Evolutionary conservation across 2,888 invertebrate species (phyloP).

Genomic region (Synergus itoensis): DNA sequence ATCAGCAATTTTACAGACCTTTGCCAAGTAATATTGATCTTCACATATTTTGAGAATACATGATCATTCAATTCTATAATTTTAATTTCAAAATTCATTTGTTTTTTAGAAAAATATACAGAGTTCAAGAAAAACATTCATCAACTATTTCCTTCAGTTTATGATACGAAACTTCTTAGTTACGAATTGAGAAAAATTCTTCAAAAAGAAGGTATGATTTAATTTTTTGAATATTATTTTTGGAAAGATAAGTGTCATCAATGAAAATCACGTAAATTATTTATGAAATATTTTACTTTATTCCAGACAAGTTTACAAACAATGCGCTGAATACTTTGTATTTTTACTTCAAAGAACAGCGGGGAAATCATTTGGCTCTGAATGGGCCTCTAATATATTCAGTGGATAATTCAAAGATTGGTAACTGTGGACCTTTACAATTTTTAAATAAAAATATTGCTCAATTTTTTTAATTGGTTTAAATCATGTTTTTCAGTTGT

Average conservation of each 20-base stretch:
- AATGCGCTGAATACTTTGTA: slow-evolving; percentile 81
- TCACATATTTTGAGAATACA: neutral
- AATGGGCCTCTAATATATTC: slow-evolving; percentile 76
- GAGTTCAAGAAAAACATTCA: slow-evolving; percentile 83
- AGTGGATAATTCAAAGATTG: slow-evolving; percentile 49
- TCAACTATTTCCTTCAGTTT: slow-evolving; percentile 83
- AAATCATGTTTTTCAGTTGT: slow-evolving; percentile 45
- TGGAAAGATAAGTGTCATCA: slow-evolving; percentile 7
- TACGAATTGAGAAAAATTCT: slow-evolving; percentile 79
- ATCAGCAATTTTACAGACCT: slow-evolving; percentile 85
- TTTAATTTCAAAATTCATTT: neutral
- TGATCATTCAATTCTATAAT: slow-evolving; percentile 32
- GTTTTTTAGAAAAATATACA: slow-evolving; percentile 79
- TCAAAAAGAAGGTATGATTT: slow-evolving; percentile 71
- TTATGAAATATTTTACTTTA: slow-evolving; percentile 29
- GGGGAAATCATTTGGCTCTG: slow-evolving; percentile 73
- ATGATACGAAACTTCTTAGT: slow-evolving; percentile 87
- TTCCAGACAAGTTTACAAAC: slow-evolving; percentile 79
- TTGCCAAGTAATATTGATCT: slow-evolving; percentile 80
- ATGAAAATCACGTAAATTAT: slow-evolving; percentile 23
- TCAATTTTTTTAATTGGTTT: slow-evolving; percentile 34
- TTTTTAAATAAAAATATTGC: slow-evolving; percentile 14
- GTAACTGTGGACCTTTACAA: slow-evolving; percentile 12
- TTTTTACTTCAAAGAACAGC: slow-evolving; percentile 80
- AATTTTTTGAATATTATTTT: neutral